Evolutionary conservation across 2,888 invertebrate genomes (phyloP), one percentile per base, ranked within the genome.

Genomic region (Myopa tessellatipennis): DNA sequence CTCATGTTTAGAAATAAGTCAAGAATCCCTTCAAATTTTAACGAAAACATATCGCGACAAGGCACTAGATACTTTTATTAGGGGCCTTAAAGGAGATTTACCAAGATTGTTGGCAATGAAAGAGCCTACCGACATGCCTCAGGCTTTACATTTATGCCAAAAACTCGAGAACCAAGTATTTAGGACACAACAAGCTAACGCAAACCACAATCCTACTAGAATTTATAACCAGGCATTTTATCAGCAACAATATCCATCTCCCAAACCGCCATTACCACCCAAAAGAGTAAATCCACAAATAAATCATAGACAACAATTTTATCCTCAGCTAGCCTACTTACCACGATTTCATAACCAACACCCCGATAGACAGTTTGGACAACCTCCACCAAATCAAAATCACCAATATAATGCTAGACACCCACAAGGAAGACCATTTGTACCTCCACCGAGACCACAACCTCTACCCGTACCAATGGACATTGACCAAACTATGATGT

Each of bases 401-500:
- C 14, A 52, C 52, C 52, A 52, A 14, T 52, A 52, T 14, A 52
- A 52, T 3, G 8, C 52, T 52, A 52, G 52, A 14, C 52, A 52
- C 3, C 52, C 52, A 52, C 52, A 52, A 52, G 52, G 14, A 14
- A 52, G 14, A 63, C 65, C 74, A 18, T 61, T 60, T 16, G 61
- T 74, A 10, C 50, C 65, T 16, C 58, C 72, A 36, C 67, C 61
- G 16, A 75, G 75, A 74, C 74, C 67, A 60, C 4, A n/a, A 70
- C 78, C 76, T 3, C 75, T 36, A 68, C 76, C 76, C 34, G 70
- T 74, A 58, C 80, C 80, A 26, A 77, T 78, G 76, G 79, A 81
- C 10, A 40, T 79, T 16, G 77, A 79, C 36, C 61, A 26, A 63
- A 78, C 67, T 50, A 50, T 80, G 4, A 52, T 12, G n/a, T 38